A percentile compares a stretch with the other conserved stretches of the same genome.
Evolutionary conservation across 2,888 invertebrate species (phyloP).

Genomic region (Mycalesis mineus): DNA sequence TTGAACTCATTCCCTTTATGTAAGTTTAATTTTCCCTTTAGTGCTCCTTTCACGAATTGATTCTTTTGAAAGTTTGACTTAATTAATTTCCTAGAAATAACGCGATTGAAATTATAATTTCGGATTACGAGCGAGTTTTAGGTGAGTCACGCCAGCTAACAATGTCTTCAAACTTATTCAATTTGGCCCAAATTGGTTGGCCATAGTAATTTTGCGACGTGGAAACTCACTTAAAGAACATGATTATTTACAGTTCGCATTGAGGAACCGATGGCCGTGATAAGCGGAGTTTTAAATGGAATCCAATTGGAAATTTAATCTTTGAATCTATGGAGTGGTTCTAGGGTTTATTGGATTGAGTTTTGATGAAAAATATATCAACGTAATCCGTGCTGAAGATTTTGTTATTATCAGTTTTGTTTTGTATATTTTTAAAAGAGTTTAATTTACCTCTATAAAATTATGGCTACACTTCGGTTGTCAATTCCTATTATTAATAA

Average conservation of each 20-base stretch:
- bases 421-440: too few species aligned
- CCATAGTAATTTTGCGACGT: slow-evolving; percentile 29
- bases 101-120: slow-evolving; percentile 52
- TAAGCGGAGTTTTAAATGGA: slow-evolving; percentile 25
- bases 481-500: too few species aligned
- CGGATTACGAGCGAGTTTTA: slow-evolving; percentile 40
- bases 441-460: too few species aligned
- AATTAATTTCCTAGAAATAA: slow-evolving; percentile 32
- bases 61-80: slow-evolving; percentile 30
- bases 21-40: slow-evolving; percentile 19
- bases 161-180: slow-evolving; percentile 54
- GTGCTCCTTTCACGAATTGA: slow-evolving; percentile 22
- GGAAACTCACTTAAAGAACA: slow-evolving; percentile 27
- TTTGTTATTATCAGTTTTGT: neutral
- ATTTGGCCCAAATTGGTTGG: slow-evolving; percentile 46
- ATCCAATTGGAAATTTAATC: slow-evolving; percentile 23
- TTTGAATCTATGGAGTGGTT: neutral
- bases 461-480: too few species aligned
- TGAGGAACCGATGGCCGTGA: slow-evolving; percentile 20
- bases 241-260: slow-evolving; percentile 24
- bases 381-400: neutral
- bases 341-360: neutral
- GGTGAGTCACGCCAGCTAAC: slow-evolving; percentile 40
- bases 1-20: slow-evolving; percentile 15
- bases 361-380: neutral